These are phyloP conservation scores for Caenorhabditis becei DNA, from an alignment of 2,888 invertebrate species.

Conservation along the genomic window DNA sequence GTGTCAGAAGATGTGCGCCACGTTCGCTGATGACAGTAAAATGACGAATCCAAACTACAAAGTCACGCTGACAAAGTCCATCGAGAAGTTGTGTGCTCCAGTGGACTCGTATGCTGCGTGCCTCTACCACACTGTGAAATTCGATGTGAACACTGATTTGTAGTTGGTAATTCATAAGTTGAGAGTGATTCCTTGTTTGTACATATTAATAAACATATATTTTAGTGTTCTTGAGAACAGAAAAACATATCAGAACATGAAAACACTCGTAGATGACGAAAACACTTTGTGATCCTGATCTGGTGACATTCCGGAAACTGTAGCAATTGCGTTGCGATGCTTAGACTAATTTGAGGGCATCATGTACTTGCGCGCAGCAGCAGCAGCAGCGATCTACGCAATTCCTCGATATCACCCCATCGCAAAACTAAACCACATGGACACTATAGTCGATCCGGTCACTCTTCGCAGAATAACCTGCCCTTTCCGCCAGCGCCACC, in stretches of 20 bases:
- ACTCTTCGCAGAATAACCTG: constrained; percentile 34
- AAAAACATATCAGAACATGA: constrained; percentile 4
- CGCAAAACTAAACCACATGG: constrained; percentile 42
- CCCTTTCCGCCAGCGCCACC: constrained; percentile 37
- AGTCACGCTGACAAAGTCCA: constrained; percentile 71
- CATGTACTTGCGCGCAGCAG: constrained; percentile 14
- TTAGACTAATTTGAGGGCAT: constrained; percentile 19
- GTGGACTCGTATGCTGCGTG: constrained; percentile 76
- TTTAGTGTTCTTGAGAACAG: background rate
- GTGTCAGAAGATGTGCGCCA: constrained; percentile 73
- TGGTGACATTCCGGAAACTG: background rate
- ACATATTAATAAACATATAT: constrained; percentile 20
- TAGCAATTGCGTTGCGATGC: background rate
- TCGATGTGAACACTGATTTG: constrained; percentile 71
- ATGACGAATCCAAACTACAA: constrained; percentile 48
- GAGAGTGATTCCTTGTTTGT: background rate
- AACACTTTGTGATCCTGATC: constrained; percentile 11
- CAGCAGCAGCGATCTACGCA: constrained; percentile 14
- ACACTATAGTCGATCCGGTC: constrained; percentile 41
- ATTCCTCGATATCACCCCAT: constrained; percentile 49
- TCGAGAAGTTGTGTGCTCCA: constrained; percentile 74
- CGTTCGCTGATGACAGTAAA: constrained; percentile 50
- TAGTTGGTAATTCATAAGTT: constrained; percentile 16
- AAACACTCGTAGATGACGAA: constrained; percentile 9
- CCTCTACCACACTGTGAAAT: constrained; percentile 77